These are phyloP conservation scores for Ptilodon capucinus DNA, from an alignment of 2,888 invertebrate genomes.

Conservation along the genomic window DNA sequence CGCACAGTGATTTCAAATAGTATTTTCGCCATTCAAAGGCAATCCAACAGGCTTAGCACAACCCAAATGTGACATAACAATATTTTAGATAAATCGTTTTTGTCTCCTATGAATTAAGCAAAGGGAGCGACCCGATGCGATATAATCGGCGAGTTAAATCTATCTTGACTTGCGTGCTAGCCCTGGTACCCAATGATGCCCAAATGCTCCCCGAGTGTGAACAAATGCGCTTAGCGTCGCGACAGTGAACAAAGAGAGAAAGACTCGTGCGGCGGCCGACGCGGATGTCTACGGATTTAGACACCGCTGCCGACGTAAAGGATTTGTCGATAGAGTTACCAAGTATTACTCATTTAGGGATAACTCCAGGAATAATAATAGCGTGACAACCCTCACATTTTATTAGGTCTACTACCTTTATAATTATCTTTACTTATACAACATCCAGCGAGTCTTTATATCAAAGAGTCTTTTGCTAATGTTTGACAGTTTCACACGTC, in stretches of 20 bases:
- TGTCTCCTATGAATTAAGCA: too few relatives aligned
- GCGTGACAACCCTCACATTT: background rate
- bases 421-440: too few relatives aligned
- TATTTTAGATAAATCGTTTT: too few relatives aligned
- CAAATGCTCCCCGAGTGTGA: slow-evolving; percentile 29
- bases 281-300: slow-evolving; percentile 72
- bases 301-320: slow-evolving; percentile 38
- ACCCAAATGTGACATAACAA: too few relatives aligned
- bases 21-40: background rate
- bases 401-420: too few relatives aligned
- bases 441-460: too few relatives aligned
- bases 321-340: slow-evolving; percentile 39
- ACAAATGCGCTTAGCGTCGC: slow-evolving; percentile 26
- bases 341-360: background rate
- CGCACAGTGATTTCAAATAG: background rate
- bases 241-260: slow-evolving; percentile 50
- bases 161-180: too few relatives aligned
- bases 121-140: too few relatives aligned
- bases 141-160: too few relatives aligned
- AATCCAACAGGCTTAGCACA: too few relatives aligned
- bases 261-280: slow-evolving; percentile 45
- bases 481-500: too few relatives aligned
- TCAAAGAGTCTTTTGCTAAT: too few relatives aligned
- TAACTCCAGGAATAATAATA: background rate
- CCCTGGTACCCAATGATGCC: slow-evolving; percentile 12